Evolutionary conservation across 2,113 vertebrate genomes (phyloP).

Genomic region (Strigops habroptila): DNA sequence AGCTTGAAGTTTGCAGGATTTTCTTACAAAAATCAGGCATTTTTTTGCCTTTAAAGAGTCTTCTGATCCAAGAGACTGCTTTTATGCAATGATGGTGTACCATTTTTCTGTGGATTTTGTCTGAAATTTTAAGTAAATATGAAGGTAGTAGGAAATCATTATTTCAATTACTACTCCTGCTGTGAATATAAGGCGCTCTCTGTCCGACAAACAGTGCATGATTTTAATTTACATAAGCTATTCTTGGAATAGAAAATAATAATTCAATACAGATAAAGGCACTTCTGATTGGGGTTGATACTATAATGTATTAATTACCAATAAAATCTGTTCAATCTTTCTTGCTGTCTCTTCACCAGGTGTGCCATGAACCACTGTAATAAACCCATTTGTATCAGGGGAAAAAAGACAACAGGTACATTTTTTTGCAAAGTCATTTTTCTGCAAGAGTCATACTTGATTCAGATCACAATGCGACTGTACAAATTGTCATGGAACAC

Average conservation of each 20-base stretch:
- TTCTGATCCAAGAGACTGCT: background rate
- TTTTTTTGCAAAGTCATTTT: background rate
- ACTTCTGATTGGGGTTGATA: rapidly evolving
- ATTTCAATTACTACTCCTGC: slow-evolving; percentile 32
- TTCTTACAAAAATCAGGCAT: background rate
- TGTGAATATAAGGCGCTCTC: background rate
- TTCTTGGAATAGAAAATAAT: background rate
- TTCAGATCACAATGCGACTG: background rate
- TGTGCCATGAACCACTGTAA: background rate
- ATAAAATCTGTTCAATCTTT: background rate
- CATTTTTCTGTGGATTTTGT: background rate
- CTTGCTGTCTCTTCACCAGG: background rate
- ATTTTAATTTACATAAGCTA: background rate
- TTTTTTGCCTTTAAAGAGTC: background rate
- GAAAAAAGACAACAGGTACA: background rate
- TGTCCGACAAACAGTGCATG: background rate
- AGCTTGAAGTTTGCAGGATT: background rate
- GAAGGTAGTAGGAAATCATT: slow-evolving; percentile 1
- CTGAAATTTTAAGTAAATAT: slow-evolving; percentile 6
- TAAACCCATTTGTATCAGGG: background rate
- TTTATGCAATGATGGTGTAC: background rate
- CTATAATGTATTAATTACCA: background rate
- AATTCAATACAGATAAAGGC: background rate
- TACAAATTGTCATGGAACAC: background rate
- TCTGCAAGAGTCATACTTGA: background rate